These are phyloP conservation scores for Cirrhinus molitorella DNA, from an alignment of 2,797 vertebrate species.

Conservation along the genomic window DNA sequence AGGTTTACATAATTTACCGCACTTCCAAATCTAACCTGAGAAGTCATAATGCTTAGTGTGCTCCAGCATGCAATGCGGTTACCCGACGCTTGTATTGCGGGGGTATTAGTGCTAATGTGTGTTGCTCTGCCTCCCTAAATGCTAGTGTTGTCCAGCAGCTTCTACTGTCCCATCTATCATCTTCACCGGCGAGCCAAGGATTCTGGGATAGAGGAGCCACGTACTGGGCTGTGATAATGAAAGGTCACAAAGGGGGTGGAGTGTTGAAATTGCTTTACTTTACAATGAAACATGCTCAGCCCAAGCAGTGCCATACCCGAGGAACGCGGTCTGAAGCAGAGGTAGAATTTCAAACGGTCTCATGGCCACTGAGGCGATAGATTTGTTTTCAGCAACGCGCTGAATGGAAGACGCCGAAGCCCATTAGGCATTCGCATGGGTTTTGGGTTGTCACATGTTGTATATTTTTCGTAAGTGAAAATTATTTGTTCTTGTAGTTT, in stretches of 20 bases:
- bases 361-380: constrained; percentile 28
- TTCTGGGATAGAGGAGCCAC: constrained; percentile 72
- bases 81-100: constrained; percentile 66
- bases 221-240: constrained; percentile 77
- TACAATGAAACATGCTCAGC: constrained; percentile 65
- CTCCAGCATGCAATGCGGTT: constrained; percentile 62
- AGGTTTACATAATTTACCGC: constrained; percentile 78
- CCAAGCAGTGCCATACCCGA: constrained; percentile 61
- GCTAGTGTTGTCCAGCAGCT: constrained; percentile 75
- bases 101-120: constrained; percentile 62
- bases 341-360: constrained; percentile 54
- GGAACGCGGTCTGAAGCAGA: constrained; percentile 44
- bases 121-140: constrained; percentile 71
- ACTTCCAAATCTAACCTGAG: constrained; percentile 58
- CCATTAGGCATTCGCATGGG: constrained; percentile 35
- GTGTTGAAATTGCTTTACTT: constrained; percentile 80
- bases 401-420: constrained; percentile 49
- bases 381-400: constrained; percentile 48
- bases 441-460: constrained; percentile 31
- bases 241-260: constrained; percentile 75
- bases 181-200: constrained; percentile 70
- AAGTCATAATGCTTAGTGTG: constrained; percentile 70
- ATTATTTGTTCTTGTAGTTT: constrained; percentile 36
- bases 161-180: constrained; percentile 79
- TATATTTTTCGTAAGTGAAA: constrained; percentile 36